A percentile compares a stretch with the other conserved stretches of the same genome.
Conservation (phyloP, 1,140 invertebrate genomes). For the Pogonus chalceus region DNA sequence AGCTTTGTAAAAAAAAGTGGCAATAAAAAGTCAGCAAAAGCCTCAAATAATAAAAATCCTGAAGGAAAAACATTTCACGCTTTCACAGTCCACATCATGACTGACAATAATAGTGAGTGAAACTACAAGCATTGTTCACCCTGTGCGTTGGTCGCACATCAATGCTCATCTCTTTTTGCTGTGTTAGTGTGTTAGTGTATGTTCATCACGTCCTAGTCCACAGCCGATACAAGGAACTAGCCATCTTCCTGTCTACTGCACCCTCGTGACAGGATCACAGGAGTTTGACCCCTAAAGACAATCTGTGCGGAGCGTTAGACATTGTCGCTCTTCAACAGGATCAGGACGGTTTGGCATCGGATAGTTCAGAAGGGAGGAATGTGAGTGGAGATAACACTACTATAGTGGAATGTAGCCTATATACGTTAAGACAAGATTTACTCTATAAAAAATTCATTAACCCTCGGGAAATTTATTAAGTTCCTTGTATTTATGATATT, state of each 20-base stretch:
- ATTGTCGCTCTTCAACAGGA: background rate
- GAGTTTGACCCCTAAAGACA: background rate
- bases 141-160: too few relatives aligned
- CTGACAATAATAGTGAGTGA: background rate
- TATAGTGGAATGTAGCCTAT: background rate
- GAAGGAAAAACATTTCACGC: background rate
- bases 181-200: conserved; percentile 2
- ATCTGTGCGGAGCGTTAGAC: background rate
- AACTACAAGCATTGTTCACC: background rate
- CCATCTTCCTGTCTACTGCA: background rate
- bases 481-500: too few relatives aligned
- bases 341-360: background rate
- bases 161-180: too few relatives aligned
- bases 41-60: background rate
- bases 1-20: too few relatives aligned
- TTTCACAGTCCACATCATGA: background rate
- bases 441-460: background rate
- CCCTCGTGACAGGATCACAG: background rate
- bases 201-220: conserved; percentile 1
- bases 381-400: background rate
- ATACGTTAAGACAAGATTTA: background rate
- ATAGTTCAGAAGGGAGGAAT: too few relatives aligned
- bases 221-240: background rate
- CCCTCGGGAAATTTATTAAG: background rate
- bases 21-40: too few relatives aligned